Conservation (phyloP, 2,888 invertebrate species). For the Philaethria dido region DNA sequence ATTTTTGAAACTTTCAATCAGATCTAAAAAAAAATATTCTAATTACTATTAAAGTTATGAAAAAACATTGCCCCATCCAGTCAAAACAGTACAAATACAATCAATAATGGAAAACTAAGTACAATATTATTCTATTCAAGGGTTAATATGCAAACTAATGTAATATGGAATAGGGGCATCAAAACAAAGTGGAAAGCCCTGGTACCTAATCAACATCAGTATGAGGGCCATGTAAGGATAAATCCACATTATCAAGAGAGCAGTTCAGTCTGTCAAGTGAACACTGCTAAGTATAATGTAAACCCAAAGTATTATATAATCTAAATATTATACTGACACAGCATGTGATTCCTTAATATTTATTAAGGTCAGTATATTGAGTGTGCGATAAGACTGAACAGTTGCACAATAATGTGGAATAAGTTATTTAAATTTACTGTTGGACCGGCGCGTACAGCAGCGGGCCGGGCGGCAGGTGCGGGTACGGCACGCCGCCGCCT, state of each 20-base stretch:
- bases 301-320: constrained; percentile 7
- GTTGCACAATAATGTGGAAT: constrained; percentile 6
- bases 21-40: constrained; percentile 63
- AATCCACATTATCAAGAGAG: constrained; percentile 16
- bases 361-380: constrained; percentile 16
- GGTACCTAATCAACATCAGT: neutral
- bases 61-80: constrained; percentile 51
- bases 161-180: constrained; percentile 22
- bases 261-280: constrained; percentile 10
- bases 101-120: constrained; percentile 57
- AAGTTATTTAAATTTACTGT: constrained; percentile 80
- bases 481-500: constrained; percentile 84
- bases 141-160: constrained; percentile 21
- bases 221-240: constrained; percentile 1
- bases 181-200: constrained; percentile 18
- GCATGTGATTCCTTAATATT: constrained; percentile 18
- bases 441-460: constrained; percentile 87
- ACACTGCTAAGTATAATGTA: constrained; percentile 3
- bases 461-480: constrained; percentile 84
- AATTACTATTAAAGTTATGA: constrained; percentile 52
- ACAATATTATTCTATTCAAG: constrained; percentile 49
- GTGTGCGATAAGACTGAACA: constrained; percentile 15
- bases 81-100: constrained; percentile 38
- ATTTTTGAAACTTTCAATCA: constrained; percentile 70
- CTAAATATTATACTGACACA: constrained; percentile 17